Evolutionary conservation across 2,888 invertebrate genomes (phyloP), one percentile per base, ranked within the genome.

Genomic region (Melinopterus prodromus): DNA sequence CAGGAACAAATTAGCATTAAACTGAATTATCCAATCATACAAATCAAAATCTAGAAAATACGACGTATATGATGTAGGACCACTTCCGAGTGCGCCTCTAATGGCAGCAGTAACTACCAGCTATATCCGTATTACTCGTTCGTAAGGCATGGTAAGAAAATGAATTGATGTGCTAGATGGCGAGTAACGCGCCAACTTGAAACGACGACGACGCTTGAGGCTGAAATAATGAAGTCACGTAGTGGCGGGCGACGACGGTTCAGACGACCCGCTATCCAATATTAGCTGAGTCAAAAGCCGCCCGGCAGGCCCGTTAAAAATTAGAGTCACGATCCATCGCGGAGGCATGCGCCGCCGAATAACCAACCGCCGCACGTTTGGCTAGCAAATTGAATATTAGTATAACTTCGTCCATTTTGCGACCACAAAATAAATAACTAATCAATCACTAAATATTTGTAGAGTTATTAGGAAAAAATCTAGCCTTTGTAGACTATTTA

Each of bases 211-310:
- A 74, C n/a, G 36, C 74, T 74, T 26, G 26, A 37, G 35, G 74
- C 74, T 35, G 37, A 35, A 37, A 35, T 74, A 74, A 74, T 74
- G 74, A 74, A 74, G 74, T 74, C 74, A 74, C 74, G 74, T 74
- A 74, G 37, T 36, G 53, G 53, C 74, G 12, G n/a, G n/a, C 74
- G 74, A 74, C 74, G 74, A 35, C 16, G 74, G 74, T 16, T 35
- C 74, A 26, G 53, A 53, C 53, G 35, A n/a, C 74, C 74, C 36
- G 74, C 35, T 16, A 16, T 74, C 74, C 37, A 74, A 74, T 74
- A 74, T 74, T 74, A 74, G 74, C 74, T 36, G 36, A 74, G 74
- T 37, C 74, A 15, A 74, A 35, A 37, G 74, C 74, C 37, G 37
- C 12, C 37, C 37, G 53, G 14, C 35, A 71, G 71, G 26, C 35